phyloP scores from a whole-genome alignment of 1,140 invertebrate genomes.

The Drosophila ohnishii region DNA sequence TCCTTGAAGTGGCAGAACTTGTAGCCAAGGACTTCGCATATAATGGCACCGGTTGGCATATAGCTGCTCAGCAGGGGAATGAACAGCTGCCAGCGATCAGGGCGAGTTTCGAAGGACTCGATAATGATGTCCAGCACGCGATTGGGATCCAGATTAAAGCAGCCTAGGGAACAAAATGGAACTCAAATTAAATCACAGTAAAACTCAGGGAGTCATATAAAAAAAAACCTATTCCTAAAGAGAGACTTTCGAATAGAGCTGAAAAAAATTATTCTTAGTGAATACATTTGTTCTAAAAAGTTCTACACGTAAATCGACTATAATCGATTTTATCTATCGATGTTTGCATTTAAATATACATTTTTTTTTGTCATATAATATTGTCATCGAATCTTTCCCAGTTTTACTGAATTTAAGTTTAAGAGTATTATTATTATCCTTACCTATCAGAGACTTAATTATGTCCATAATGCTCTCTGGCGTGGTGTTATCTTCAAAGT shows the following conservation, averaged over 20 bases:
- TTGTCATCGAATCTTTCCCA: not conserved
- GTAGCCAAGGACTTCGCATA: slow-evolving; percentile 97
- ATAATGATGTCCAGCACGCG: slow-evolving; percentile 97
- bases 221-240: not conserved
- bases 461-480: slow-evolving; percentile 89
- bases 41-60: slow-evolving; percentile 92
- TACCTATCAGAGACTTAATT: slow-evolving; percentile 96
- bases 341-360: too few relatives aligned
- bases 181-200: not conserved
- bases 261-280: not conserved
- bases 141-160: slow-evolving; percentile 99
- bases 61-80: slow-evolving; percentile 93
- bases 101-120: slow-evolving; percentile 97
- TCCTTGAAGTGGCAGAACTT: slow-evolving; percentile 93
- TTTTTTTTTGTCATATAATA: too few relatives aligned
- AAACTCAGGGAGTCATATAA: not conserved
- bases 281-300: not conserved
- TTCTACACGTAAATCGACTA: too few relatives aligned
- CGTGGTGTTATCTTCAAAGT: slow-evolving; percentile 87
- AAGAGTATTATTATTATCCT: not conserved
- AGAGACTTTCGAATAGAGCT: not conserved
- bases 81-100: slow-evolving; percentile 90
- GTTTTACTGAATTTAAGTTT: not conserved
- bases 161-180: slow-evolving; percentile 87
- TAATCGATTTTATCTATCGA: too few relatives aligned